Conservation (phyloP, 2,797 vertebrate genomes). For the Philypnodon macrostomus region DNA sequence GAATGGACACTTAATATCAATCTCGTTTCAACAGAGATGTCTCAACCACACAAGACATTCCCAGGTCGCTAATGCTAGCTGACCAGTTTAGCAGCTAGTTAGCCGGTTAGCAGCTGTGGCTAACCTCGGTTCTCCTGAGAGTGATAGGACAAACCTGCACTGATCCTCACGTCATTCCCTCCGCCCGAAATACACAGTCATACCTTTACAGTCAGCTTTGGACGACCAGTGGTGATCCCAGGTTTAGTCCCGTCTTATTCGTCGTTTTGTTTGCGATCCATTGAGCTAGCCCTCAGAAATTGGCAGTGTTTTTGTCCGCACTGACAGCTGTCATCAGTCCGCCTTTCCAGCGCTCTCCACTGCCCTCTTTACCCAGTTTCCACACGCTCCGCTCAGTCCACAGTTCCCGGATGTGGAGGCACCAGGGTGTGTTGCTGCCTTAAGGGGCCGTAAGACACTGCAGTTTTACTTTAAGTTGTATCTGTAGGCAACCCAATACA, state of each 20-base stretch:
- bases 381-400: slow-evolving; percentile 35
- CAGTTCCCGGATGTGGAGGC: slow-evolving; percentile 68
- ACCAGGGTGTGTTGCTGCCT: slow-evolving; percentile 64
- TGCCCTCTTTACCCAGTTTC: slow-evolving; percentile 53
- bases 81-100: slow-evolving; percentile 46
- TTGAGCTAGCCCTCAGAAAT: slow-evolving; percentile 36
- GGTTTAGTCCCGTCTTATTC: slow-evolving; percentile 16
- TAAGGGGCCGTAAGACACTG: slow-evolving; percentile 32
- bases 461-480: too few species aligned
- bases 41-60: slow-evolving; percentile 13
- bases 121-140: slow-evolving; percentile 50
- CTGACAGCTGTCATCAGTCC: slow-evolving; percentile 77
- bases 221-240: slow-evolving; percentile 12
- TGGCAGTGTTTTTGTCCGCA: slow-evolving; percentile 57
- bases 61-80: slow-evolving; percentile 23
- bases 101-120: slow-evolving; percentile 49
- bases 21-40: slow-evolving; percentile 16
- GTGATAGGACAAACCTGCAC: slow-evolving; percentile 67
- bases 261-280: slow-evolving; percentile 42
- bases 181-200: slow-evolving; percentile 5
- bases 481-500: too few species aligned
- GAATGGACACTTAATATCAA: slow-evolving; percentile 2
- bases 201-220: slow-evolving; percentile 43
- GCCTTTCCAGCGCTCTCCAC: slow-evolving; percentile 46
- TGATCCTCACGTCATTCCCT: slow-evolving; percentile 48